These are phyloP conservation scores for Lepus europaeus DNA, from an alignment of 2,113 vertebrate species.

Conservation along the genomic window DNA sequence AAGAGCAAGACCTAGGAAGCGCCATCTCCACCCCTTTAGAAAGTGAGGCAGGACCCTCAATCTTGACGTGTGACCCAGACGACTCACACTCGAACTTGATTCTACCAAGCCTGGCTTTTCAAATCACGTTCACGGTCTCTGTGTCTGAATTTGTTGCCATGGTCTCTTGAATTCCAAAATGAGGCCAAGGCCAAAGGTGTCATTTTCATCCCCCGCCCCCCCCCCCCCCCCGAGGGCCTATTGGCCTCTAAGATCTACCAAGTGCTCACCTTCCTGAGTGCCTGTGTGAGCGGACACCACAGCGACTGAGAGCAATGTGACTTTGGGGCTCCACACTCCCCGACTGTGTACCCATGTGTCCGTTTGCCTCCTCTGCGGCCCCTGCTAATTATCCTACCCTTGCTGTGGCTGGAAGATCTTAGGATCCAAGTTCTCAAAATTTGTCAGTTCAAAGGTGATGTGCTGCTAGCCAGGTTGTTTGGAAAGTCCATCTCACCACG, in stretches of 20 bases:
- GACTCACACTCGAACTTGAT: background rate
- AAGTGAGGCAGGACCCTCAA: background rate
- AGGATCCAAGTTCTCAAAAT: slow-evolving; percentile 9
- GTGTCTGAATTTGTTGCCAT: background rate
- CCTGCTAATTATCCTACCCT: background rate
- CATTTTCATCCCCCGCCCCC: background rate
- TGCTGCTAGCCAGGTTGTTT: background rate
- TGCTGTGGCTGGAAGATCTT: background rate
- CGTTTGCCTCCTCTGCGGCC: background rate
- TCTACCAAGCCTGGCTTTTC: background rate
- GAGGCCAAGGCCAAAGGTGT: background rate
- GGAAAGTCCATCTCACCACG: background rate
- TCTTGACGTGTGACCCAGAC: background rate
- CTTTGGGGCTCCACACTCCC: background rate
- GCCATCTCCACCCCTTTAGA: accelerated
- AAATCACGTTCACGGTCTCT: background rate
- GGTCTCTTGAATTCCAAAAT: background rate
- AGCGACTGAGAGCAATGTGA: background rate
- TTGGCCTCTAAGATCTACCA: background rate
- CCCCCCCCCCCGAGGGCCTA: background rate
- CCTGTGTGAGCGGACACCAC: accelerated
- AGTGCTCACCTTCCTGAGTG: background rate
- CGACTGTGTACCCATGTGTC: background rate
- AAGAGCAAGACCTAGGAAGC: background rate
- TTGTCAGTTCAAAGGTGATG: background rate